A percentile compares a stretch with the other conserved stretches of the same genome.
Conservation (phyloP, 2,888 invertebrate species). For the Pandemis heparana region DNA sequence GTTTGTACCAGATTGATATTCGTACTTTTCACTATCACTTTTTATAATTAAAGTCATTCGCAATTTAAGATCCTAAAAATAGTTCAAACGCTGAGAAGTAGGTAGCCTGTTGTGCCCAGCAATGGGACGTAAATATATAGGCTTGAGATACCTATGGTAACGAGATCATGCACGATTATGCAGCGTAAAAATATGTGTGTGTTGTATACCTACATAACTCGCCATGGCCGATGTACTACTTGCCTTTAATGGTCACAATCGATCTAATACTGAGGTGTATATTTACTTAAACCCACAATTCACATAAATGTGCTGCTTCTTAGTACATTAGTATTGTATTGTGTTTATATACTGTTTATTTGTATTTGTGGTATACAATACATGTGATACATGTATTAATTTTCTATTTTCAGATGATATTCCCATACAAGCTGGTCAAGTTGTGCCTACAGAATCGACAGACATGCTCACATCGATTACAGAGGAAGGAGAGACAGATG, state of each 20-base stretch:
- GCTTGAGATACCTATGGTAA: neutral
- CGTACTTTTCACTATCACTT: conserved; percentile 16
- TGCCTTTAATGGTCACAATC: conserved; percentile 10
- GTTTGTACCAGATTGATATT: neutral
- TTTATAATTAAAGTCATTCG: neutral
- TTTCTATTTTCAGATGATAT: conserved; percentile 91
- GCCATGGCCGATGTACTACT: neutral
- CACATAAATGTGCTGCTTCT: neutral
- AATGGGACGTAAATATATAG: no score
- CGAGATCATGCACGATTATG: neutral
- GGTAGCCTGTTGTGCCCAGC: no score
- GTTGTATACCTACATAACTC: neutral
- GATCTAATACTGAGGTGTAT: conserved; percentile 3
- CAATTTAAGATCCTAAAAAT: neutral
- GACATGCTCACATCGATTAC: conserved; percentile 88
- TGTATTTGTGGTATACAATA: no score
- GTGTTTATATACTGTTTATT: neutral
- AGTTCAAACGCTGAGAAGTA: neutral
- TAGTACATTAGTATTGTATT: neutral
- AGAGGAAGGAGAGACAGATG: conserved; percentile 87
- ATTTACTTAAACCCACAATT: neutral
- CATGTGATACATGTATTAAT: neutral
- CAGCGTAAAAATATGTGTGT: neutral
- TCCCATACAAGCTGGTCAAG: conserved; percentile 92
- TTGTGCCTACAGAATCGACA: conserved; percentile 84